Evolutionary conservation across 2,797 vertebrate species (phyloP), one percentile per base, ranked within the genome.

Genomic region (Cirrhinus mrigala): DNA sequence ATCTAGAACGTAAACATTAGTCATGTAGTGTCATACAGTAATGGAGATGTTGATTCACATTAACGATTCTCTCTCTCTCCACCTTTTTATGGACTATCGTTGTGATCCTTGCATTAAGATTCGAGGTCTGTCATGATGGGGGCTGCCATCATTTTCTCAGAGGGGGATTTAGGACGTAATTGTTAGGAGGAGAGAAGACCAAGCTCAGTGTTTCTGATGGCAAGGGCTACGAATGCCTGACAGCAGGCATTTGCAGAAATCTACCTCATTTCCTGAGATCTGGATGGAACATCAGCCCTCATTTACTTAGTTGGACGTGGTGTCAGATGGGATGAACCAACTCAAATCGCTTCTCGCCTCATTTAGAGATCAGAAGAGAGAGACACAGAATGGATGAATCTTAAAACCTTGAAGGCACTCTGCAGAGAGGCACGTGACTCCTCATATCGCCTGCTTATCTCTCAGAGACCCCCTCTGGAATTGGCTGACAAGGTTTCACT

Each of bases 401-500:
- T 48, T 73, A 71, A 87, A 87, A 75, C 73, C 85, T 89, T 80
- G 15, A 66, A 87, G 86, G 79, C 50, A 2, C 71, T 77, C 58
- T 77, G 33, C 81, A 52, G 70, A 83, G 60, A 80, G 85, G 79
- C 87, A 77, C 83, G 84, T 86, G 82, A 84, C 85, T 56, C 46
- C 44, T 81, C 58, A 71, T 87, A 92, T 91, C 86, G 46, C 58
- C 87, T 60, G 82, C 76, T 87, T 86, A 90, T 93, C 90, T 88
- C 79, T 24, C 18, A 20, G 44, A 84, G 74, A 62, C 64, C 62
- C 75, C 84, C 82, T 86, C 81, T 37, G 62, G 56, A 86, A 71
- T n/a, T 58, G 78, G 83, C 89, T 88, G 87, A 87, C 82, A 87
- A 85, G 50, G 29, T 85, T 88, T 85, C 87, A 76, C 24, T 50